Percentiles rank a stretch among this genome's conserved stretches.
These are phyloP conservation scores for Tragopan temminckii DNA, from an alignment of 2,797 vertebrate species.

Conservation along the genomic window DNA sequence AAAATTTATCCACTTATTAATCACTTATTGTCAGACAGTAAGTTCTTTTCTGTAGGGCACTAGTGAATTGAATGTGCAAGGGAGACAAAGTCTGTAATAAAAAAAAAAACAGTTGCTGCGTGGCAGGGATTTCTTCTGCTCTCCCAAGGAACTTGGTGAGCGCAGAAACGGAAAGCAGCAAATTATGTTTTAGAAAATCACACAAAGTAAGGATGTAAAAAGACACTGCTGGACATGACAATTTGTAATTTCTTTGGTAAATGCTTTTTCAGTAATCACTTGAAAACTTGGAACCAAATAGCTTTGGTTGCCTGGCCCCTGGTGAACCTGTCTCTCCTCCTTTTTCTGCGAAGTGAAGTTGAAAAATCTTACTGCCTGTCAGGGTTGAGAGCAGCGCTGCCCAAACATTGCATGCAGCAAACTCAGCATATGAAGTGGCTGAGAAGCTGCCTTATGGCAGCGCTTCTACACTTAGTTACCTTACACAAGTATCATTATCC, in stretches of 20 bases:
- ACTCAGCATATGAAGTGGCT: fast-evolving
- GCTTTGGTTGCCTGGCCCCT: not conserved
- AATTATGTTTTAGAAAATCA: not conserved
- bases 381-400: not conserved
- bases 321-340: not conserved
- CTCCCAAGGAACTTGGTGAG: fast-evolving
- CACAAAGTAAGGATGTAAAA: not conserved
- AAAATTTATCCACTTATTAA: constrained; percentile 52
- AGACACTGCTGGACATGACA: not conserved
- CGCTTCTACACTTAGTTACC: fast-evolving
- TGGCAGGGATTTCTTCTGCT: not conserved
- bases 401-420: fast-evolving
- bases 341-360: not conserved
- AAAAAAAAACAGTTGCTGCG: not conserved
- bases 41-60: constrained; percentile 44
- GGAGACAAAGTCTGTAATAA: constrained; percentile 22
- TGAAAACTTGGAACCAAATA: not conserved
- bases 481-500: not conserved
- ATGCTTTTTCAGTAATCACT: not conserved
- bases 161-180: not conserved
- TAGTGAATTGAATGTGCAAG: constrained; percentile 38
- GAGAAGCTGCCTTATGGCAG: not conserved
- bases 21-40: constrained; percentile 20
- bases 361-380: fast-evolving
- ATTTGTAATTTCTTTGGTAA: not conserved